Base-by-base conservation (phyloP, 2,113 vertebrate species). In the Poeciliopsis occidentalis region DNA sequence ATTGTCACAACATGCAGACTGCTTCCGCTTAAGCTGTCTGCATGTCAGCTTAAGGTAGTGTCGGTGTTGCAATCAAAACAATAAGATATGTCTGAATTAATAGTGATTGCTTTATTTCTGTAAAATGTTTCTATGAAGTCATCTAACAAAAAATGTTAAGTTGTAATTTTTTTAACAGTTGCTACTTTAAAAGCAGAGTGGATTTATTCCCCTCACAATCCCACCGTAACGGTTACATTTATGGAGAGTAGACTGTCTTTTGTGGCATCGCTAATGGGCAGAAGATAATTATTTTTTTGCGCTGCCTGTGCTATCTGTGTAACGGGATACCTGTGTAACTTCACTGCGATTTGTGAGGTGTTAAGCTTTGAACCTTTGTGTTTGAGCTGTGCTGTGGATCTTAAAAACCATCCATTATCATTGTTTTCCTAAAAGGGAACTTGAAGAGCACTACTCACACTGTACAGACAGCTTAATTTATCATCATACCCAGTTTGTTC, bases 391-490 rank as follows among this genome's bases (percentile, higher is more conserved):
- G 12, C 12, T 41, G 4, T 41, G 12, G 13, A 4, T 4, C 44
- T 17, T 19, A 19, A 47, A 47, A 47, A n/a, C 44, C 22, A 60
- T 79, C 22, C 11, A 37, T 37, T 37, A 11, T 37, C 8, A 0
- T 7, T 31, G 12, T 11, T 24, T 30, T 17, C 1, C 10, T 24
- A 4, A 64, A 3, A 17, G 44, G 29, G n/a, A 76, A 37, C 69
- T 76, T 64, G 24, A 51, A 65, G 13, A 34, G 32, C 11, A 4
- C 64, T 31, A 32, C 10, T 39, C 30, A 44, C 27, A 60, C 60
- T 44, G 39, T 54, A 39, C 32, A n/a, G 73, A 57, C 57, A 67
- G 39, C 71, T 65, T 22, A 64, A 64, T 29, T 60, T 17, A 69
- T 73, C 3, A 39, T 77, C 60, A 37, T 22, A 75, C 13, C 60